Conservation (phyloP, 2,113 vertebrate species). For the Carassius gibelio region DNA sequence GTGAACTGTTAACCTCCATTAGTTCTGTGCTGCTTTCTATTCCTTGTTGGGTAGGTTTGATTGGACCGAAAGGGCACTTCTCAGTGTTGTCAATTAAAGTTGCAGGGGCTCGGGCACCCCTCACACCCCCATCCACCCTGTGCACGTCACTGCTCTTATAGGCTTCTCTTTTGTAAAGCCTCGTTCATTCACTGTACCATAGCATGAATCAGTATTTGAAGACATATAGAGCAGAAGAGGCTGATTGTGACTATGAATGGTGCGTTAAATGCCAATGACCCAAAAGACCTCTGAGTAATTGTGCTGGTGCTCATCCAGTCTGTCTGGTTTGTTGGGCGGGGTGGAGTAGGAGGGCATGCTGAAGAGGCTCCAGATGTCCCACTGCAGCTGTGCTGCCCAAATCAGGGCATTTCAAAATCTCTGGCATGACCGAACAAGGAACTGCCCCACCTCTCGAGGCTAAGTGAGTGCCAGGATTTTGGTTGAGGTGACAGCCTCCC, state of each 20-base stretch:
- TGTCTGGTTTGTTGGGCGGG: slow-evolving; percentile 37
- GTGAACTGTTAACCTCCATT: slow-evolving; percentile 32
- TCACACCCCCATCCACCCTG: too few relatives aligned
- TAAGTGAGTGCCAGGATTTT: slow-evolving; percentile 7
- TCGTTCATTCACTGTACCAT: slow-evolving; percentile 14
- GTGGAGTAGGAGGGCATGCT: slow-evolving; percentile 34
- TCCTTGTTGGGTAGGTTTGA: not conserved
- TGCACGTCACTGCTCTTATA: not conserved
- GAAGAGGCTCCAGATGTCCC: slow-evolving; percentile 63
- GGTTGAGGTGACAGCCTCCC: slow-evolving; percentile 5
- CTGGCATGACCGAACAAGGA: slow-evolving; percentile 15
- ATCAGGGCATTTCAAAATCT: slow-evolving; percentile 30
- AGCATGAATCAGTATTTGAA: slow-evolving; percentile 67
- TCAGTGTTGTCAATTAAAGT: too few relatives aligned
- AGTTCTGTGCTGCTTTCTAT: slow-evolving; percentile 20
- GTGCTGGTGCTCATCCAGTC: slow-evolving; percentile 36
- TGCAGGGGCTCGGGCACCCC: too few relatives aligned
- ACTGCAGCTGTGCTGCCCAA: slow-evolving; percentile 37
- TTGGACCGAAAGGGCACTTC: too few relatives aligned
- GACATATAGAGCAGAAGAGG: slow-evolving; percentile 67
- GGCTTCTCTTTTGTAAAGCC: slow-evolving; percentile 34
- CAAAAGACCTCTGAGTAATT: slow-evolving; percentile 59
- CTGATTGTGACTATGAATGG: slow-evolving; percentile 58
- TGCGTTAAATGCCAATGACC: slow-evolving; percentile 66
- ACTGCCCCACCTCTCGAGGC: not conserved